Evolutionary conservation across 2,888 invertebrate genomes (phyloP), one percentile per base, ranked within the genome.

Genomic region (Cactoblastis cactorum): DNA sequence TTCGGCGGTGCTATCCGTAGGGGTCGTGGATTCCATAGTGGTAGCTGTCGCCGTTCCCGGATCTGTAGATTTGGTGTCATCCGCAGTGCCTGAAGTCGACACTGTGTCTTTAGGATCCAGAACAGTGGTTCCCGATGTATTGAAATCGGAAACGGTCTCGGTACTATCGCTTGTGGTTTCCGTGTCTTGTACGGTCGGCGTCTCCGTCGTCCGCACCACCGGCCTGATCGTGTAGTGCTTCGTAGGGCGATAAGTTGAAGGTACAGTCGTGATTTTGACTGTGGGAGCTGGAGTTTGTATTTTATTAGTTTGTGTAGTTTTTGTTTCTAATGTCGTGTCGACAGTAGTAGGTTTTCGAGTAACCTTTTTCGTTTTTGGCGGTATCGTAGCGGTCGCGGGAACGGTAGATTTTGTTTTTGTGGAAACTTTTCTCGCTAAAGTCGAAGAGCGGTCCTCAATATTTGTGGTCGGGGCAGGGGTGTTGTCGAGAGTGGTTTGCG

Each of bases 181-280:
- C 62, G 83, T 91, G 67, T 82, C 90, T 69, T 77, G 78, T 48
- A 74, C 72, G 24, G 81, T 80, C 28, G 80, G 80, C 54, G 80
- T 78, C 57, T 79, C 81, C 53, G 87, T 84, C 24, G 82, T 86
- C 50, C 86, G 76, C 64, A 86, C 76, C 53, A 80, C 57, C 53
- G 83, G 84, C 62, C 90, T 84, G 54, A 92, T 91, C 45, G 91
- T 90, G 59, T 92, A 92, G 62, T 88, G 86, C 63, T 90, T 88
- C 52, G 90, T 85, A 43, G 92, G 86, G 51, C 83, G 77, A 57
- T 74, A 74, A 48, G 86, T 81, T 54, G 83, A 74, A 51, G 80
- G 65, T 22, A 62, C 74, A 43, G 78, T 75, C 53, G 71, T 65
- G 49, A 74, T 73, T 65, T 75, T 83, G 43, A 77, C 71, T 43